Evolutionary conservation across 1,140 invertebrate genomes (phyloP).

Genomic region (Araneus ventricosus): DNA sequence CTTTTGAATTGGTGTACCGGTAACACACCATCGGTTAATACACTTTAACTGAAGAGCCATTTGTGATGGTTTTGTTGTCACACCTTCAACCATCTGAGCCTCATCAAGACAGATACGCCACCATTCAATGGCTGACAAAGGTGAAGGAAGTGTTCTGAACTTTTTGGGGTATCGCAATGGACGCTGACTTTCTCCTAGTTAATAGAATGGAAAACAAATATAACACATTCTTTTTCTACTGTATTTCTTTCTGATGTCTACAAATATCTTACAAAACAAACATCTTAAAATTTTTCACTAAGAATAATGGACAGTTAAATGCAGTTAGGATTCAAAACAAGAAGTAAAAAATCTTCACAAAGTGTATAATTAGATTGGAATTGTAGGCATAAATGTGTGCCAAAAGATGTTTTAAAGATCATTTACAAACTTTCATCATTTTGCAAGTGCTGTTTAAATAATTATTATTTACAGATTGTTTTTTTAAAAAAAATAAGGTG

Average conservation of each 20-base stretch:
- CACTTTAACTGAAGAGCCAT: conserved; percentile 85
- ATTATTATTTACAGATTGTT: too few relatives aligned
- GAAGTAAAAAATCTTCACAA: too few relatives aligned
- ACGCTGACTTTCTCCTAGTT: conserved; percentile 76
- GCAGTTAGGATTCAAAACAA: too few relatives aligned
- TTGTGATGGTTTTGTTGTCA: conserved; percentile 83
- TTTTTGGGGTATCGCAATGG: conserved; percentile 83
- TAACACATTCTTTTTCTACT: background rate
- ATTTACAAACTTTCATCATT: too few relatives aligned
- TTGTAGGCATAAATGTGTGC: too few relatives aligned
- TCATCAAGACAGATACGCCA: conserved; percentile 91
- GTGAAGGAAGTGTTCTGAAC: conserved; percentile 84
- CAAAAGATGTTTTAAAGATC: too few relatives aligned
- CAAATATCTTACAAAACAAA: background rate
- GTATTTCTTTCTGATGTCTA: background rate
- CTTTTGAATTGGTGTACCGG: conserved; percentile 88
- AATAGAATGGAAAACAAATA: background rate
- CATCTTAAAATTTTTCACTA: too few relatives aligned
- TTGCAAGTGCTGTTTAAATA: too few relatives aligned
- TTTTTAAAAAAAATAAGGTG: too few relatives aligned
- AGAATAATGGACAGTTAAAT: too few relatives aligned
- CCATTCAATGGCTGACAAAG: conserved; percentile 86
- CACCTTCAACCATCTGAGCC: conserved; percentile 89
- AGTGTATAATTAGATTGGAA: too few relatives aligned
- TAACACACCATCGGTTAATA: conserved; percentile 86